Evolutionary conservation across 2,113 vertebrate species (phyloP).

Genomic region (Poeciliopsis prolifica): DNA sequence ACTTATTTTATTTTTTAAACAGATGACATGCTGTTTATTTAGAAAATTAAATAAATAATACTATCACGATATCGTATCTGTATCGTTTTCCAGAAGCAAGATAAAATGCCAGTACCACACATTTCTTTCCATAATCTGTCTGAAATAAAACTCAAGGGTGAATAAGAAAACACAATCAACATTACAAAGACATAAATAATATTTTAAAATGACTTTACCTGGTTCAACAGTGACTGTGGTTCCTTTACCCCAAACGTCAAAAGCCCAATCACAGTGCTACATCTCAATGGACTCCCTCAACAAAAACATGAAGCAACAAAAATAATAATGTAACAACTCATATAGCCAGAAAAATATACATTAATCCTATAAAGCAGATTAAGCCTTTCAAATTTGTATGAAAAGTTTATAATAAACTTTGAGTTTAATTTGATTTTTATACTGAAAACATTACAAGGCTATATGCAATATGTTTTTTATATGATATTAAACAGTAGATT

Average conservation of each 20-base stretch:
- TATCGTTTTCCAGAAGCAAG: too few relatives aligned
- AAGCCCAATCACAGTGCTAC: slow-evolving; percentile 1
- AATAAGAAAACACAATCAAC: not conserved
- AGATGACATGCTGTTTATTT: too few relatives aligned
- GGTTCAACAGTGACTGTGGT: not conserved
- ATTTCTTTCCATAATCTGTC: too few relatives aligned
- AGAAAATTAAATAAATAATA: too few relatives aligned
- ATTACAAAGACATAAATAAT: not conserved
- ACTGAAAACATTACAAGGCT: too few relatives aligned
- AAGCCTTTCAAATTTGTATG: too few relatives aligned
- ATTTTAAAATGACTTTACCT: not conserved
- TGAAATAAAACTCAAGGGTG: not conserved
- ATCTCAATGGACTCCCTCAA: not conserved
- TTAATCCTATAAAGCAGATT: fast-evolving
- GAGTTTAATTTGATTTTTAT: too few relatives aligned
- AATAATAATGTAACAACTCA: not conserved
- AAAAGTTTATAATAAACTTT: too few relatives aligned
- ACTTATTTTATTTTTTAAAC: too few relatives aligned
- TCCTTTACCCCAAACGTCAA: not conserved
- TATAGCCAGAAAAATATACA: not conserved
- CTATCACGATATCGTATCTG: too few relatives aligned
- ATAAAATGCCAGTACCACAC: too few relatives aligned
- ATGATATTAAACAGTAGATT: not conserved
- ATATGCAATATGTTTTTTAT: not conserved
- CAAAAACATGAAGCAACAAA: not conserved